Evolutionary conservation across 2,113 vertebrate species (phyloP).

Genomic region (Collichthys lucidus): DNA sequence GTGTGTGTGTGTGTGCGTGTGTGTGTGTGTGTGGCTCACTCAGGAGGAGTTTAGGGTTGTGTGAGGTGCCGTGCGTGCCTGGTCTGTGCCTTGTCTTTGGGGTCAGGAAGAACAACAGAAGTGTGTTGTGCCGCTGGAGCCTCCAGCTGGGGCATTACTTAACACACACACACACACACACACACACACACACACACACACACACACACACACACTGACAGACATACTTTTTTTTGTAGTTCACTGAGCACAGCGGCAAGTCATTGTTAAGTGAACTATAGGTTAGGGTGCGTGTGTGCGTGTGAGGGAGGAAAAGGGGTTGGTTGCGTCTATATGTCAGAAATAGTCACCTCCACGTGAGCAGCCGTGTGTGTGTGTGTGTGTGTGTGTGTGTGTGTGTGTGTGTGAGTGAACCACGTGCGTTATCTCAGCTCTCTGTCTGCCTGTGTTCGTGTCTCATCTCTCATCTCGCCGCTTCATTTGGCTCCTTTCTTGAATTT

Average conservation of each 20-base stretch:
- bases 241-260: slow-evolving; percentile 86
- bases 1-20: slow-evolving; percentile 21
- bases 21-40: slow-evolving; percentile 3
- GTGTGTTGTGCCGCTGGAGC: slow-evolving; percentile 81
- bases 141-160: slow-evolving; percentile 86
- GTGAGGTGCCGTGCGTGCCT: slow-evolving; percentile 55
- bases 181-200: neutral
- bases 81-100: slow-evolving; percentile 55
- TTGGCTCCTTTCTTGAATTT: slow-evolving; percentile 17
- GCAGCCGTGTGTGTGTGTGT: slow-evolving; percentile 1
- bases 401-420: neutral
- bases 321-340: slow-evolving; percentile 10
- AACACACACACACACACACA: slow-evolving; percentile 31
- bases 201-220: slow-evolving; percentile 3
- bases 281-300: slow-evolving; percentile 15
- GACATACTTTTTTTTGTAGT: slow-evolving; percentile 56
- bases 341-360: neutral
- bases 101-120: slow-evolving; percentile 77
- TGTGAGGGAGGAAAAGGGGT: slow-evolving; percentile 24
- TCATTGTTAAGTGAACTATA: slow-evolving; percentile 75
- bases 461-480: slow-evolving; percentile 42
- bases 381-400: neutral
- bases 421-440: slow-evolving; percentile 24
- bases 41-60: slow-evolving; percentile 21
- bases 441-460: slow-evolving; percentile 17